A percentile compares a stretch with the other conserved stretches of the same genome.
These are phyloP conservation scores for Hirtodrosophila alboralis DNA, from an alignment of 2,888 invertebrate genomes.

Conservation along the genomic window DNA sequence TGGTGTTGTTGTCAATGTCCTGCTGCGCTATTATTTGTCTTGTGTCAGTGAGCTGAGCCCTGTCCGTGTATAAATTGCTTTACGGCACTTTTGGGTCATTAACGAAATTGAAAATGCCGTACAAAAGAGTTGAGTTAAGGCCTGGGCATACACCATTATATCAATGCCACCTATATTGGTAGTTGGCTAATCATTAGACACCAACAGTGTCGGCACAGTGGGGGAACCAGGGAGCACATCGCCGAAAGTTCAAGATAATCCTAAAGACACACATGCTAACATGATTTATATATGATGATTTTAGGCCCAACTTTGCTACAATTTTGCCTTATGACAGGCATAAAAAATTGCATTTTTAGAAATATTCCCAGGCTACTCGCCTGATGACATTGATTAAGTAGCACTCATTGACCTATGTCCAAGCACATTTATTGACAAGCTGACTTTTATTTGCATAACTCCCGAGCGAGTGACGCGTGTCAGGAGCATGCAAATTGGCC, in stretches of 20 bases:
- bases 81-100: conserved; percentile 82
- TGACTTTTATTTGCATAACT: conserved; percentile 62
- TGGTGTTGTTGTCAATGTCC: conserved; percentile 82
- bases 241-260: not conserved
- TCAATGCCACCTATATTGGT: conserved; percentile 80
- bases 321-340: conserved; percentile 22
- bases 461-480: conserved; percentile 54
- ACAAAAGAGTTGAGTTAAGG: conserved; percentile 43
- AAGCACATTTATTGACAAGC: conserved; percentile 64
- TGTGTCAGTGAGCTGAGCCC: conserved; percentile 56
- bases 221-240: conserved; percentile 3
- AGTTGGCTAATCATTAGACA: conserved; percentile 71
- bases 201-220: conserved; percentile 46
- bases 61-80: conserved; percentile 79
- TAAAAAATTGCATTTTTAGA: conserved; percentile 21
- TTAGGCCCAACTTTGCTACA: conserved; percentile 1
- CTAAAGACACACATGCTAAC: not conserved
- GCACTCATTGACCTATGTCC: conserved; percentile 73
- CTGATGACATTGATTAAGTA: conserved; percentile 67
- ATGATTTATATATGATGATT: conserved; percentile 25
- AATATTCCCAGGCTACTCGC: conserved; percentile 50
- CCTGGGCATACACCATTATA: conserved; percentile 59
- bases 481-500: conserved; percentile 70
- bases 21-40: conserved; percentile 83
- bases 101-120: conserved; percentile 82